phyloP scores from a whole-genome alignment of 23 tunicate genomes.

The Ascidia mentula region DNA sequence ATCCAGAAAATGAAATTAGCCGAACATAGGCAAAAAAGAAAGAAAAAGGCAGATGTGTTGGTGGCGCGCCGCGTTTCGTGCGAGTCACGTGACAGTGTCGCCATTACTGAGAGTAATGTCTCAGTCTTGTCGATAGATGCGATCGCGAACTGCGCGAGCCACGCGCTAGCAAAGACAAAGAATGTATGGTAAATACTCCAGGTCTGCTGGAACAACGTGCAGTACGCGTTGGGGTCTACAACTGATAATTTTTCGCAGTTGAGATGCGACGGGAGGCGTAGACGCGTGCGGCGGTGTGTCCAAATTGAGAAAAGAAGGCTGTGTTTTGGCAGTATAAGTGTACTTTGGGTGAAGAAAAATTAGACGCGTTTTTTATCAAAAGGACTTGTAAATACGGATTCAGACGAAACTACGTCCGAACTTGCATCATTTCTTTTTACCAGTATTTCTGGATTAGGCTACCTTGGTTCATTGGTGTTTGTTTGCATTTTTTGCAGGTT shows the following conservation, averaged over 20 bases:
- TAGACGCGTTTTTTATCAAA: no score
- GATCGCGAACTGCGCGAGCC: neutral
- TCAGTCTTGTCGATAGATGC: neutral
- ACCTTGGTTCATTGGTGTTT: neutral
- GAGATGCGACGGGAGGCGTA: neutral
- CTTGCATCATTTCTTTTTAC: neutral
- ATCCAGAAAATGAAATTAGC: no score
- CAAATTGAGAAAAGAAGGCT: neutral
- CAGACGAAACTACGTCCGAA: neutral
- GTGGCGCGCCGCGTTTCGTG: constrained; percentile 6
- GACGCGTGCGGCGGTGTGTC: neutral
- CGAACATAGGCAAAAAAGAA: neutral
- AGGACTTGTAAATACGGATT: neutral
- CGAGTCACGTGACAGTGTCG: constrained; percentile 3
- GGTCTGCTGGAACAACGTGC: constrained; percentile 4
- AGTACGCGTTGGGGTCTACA: constrained; percentile 1
- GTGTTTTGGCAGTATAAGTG: neutral
- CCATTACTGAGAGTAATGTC: constrained; percentile 6
- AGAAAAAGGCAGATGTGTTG: neutral
- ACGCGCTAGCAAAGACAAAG: constrained; percentile 11
- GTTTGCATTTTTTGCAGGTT: neutral
- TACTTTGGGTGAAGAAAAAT: neutral
- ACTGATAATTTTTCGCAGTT: neutral
- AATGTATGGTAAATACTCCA: constrained; percentile 7
- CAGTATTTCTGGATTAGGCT: neutral